phyloP scores from a whole-genome alignment of 2,888 invertebrate genomes.

The Xestia xanthographa region DNA sequence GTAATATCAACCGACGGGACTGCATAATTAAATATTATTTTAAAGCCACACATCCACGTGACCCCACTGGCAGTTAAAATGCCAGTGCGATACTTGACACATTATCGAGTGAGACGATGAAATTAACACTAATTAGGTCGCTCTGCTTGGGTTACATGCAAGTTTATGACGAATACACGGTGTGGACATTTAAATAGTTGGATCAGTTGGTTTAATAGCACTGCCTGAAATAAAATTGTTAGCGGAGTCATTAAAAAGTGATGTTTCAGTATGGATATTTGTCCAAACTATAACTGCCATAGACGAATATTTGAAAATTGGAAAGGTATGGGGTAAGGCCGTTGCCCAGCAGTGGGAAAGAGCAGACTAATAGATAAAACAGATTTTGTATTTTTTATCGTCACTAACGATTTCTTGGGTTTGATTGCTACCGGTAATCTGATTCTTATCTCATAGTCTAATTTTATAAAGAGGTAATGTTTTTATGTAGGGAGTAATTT shows the following conservation, averaged over 20 bases:
- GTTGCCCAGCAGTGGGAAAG: too few relatives aligned
- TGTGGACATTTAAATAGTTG: not conserved
- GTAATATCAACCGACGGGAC: not conserved
- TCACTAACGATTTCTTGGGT: not conserved
- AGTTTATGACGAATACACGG: constrained; percentile 40
- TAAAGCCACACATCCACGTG: constrained; percentile 16
- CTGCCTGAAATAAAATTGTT: not conserved
- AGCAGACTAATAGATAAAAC: too few relatives aligned
- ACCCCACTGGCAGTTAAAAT: constrained; percentile 49
- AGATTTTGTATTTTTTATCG: not conserved
- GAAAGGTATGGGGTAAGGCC: not conserved
- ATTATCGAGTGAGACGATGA: constrained; percentile 58
- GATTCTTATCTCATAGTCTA: not conserved
- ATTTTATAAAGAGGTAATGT: too few relatives aligned
- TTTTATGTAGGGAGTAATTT: not conserved
- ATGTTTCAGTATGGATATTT: not conserved
- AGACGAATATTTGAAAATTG: too few relatives aligned
- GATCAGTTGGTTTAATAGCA: not conserved
- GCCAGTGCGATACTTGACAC: constrained; percentile 61
- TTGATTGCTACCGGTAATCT: not conserved
- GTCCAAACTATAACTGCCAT: not conserved
- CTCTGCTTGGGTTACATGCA: constrained; percentile 54
- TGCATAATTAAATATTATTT: not conserved
- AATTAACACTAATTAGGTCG: constrained; percentile 69
- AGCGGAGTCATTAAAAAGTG: not conserved